Evolutionary conservation across 2,888 invertebrate species (phyloP).

Genomic region (Eristalis pertinax): DNA sequence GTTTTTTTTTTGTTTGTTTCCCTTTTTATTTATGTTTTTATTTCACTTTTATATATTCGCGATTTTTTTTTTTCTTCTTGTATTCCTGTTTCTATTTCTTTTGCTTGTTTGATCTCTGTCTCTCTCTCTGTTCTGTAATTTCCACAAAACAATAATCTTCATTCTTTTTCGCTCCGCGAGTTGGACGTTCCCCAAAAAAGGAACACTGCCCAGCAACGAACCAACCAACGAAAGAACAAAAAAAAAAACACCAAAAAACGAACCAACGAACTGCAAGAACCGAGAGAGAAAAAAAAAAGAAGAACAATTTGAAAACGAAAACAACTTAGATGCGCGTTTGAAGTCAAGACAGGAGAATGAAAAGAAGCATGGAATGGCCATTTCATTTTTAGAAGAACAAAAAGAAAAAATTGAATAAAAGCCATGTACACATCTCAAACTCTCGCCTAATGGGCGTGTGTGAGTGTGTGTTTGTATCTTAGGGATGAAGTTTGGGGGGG

Average conservation of each 20-base stretch:
- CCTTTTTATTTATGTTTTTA: conserved; percentile 37
- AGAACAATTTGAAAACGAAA: conserved; percentile 9
- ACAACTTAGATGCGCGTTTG: conserved; percentile 47
- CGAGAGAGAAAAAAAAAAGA: too few species aligned
- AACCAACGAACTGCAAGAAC: neutral
- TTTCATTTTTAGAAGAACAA: conserved; percentile 17
- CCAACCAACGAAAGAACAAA: neutral
- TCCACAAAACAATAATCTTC: conserved; percentile 59
- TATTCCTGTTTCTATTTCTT: neutral
- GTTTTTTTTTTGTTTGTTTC: neutral
- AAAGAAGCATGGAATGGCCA: conserved; percentile 32
- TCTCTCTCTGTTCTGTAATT: conserved; percentile 14
- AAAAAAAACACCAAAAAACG: too few species aligned
- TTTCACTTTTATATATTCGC: conserved; percentile 27
- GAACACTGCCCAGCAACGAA: neutral
- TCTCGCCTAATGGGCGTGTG: too few species aligned
- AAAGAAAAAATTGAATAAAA: too few species aligned
- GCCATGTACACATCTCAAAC: neutral
- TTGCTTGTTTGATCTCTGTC: neutral
- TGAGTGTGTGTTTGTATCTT: neutral
- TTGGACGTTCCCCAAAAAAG: conserved; percentile 2
- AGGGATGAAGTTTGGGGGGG: conserved; percentile 23
- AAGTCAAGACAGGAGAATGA: conserved; percentile 19
- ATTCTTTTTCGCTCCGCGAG: conserved; percentile 35
- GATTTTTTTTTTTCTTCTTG: neutral